Conservation (phyloP, 2,797 vertebrate genomes). For the Poecile montanus region DNA sequence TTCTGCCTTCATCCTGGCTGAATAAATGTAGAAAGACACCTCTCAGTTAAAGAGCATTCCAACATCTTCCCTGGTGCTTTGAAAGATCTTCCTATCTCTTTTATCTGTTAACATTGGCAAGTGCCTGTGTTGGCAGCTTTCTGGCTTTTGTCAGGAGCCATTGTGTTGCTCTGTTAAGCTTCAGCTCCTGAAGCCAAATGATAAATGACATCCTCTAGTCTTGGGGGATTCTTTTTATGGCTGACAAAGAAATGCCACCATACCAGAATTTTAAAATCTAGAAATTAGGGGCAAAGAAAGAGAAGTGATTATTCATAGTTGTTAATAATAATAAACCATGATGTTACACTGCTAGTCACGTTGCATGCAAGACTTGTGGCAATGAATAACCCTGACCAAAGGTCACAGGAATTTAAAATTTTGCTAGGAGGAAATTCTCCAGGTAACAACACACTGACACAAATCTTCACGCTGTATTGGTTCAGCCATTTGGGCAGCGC, state of each 20-base stretch:
- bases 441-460: not conserved
- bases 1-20: not conserved
- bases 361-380: not conserved
- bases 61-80: not conserved
- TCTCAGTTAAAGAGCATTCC: not conserved
- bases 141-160: not conserved
- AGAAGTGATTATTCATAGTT: not conserved
- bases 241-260: not conserved
- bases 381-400: not conserved
- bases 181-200: not conserved
- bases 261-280: not conserved
- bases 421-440: not conserved
- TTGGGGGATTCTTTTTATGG: not conserved
- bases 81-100: slow-evolving; percentile 27
- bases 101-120: slow-evolving; percentile 15
- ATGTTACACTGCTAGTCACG: not conserved
- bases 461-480: not conserved
- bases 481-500: not conserved
- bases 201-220: not conserved
- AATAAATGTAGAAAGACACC: not conserved
- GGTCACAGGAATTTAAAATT: not conserved
- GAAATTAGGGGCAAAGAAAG: not conserved
- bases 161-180: not conserved
- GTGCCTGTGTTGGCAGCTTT: not conserved
- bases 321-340: not conserved